phyloP scores from a whole-genome alignment of 1,140 invertebrate species.

The Eurosta solidaginis region DNA sequence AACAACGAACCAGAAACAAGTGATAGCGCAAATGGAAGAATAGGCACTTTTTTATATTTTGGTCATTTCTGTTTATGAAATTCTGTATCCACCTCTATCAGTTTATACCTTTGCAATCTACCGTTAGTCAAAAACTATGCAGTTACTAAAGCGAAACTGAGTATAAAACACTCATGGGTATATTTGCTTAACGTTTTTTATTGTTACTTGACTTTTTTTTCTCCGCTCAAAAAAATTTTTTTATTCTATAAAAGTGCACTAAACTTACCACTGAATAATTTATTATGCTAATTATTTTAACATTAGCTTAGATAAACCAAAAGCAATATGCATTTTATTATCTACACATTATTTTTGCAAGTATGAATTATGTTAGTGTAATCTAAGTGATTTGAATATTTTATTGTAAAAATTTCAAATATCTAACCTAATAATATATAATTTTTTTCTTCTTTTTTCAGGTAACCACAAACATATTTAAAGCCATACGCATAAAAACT shows the following conservation, averaged over 20 bases:
- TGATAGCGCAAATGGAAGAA: too few species aligned
- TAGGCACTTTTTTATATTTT: too few species aligned
- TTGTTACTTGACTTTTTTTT: not conserved
- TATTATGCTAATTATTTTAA: constrained; percentile 11
- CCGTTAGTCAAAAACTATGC: too few species aligned
- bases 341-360: not conserved
- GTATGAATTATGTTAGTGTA: not conserved
- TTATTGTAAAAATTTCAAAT: not conserved
- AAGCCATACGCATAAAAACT: not conserved
- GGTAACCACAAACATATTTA: constrained; percentile 17
- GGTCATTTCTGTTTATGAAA: too few species aligned
- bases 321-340: not conserved
- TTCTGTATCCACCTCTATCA: too few species aligned
- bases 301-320: constrained; percentile 12
- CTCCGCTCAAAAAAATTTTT: not conserved
- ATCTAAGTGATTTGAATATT: constrained; percentile 24
- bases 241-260: not conserved
- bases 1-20: too few species aligned
- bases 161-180: too few species aligned
- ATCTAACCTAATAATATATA: not conserved
- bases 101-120: too few species aligned
- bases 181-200: not conserved
- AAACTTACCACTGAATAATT: not conserved
- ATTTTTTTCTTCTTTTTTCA: not conserved
- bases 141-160: too few species aligned